Conservation (phyloP, 2,113 vertebrate species). For the Hippocampus guttulatus region DNA sequence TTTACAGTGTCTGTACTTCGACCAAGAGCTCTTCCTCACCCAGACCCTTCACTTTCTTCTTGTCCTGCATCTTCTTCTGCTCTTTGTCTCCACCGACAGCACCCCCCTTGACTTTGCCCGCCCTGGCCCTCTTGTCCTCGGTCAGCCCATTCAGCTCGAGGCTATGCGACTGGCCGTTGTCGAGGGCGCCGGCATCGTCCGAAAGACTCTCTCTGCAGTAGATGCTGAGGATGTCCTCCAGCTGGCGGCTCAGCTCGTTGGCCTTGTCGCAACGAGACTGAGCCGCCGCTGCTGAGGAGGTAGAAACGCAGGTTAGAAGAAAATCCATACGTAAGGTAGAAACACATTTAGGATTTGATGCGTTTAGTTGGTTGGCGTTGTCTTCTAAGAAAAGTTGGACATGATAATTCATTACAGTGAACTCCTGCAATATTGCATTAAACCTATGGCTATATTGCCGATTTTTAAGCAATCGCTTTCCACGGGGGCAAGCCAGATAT, state of each 20-base stretch:
- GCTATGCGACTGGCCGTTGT: constrained; percentile 80
- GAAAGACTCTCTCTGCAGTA: constrained; percentile 81
- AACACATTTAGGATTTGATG: too few species aligned
- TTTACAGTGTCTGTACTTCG: too few species aligned
- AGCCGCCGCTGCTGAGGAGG: constrained; percentile 16
- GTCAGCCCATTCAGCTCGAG: constrained; percentile 78
- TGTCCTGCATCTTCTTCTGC: constrained; percentile 85
- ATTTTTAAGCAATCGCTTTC: too few species aligned
- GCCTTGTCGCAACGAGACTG: constrained; percentile 77
- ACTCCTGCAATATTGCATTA: too few species aligned
- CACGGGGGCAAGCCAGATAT: too few species aligned
- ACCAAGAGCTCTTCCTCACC: constrained; percentile 66
- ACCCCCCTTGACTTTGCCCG: constrained; percentile 73
- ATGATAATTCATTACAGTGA: too few species aligned
- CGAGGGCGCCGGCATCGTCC: constrained; percentile 68
- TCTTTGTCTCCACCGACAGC: constrained; percentile 72
- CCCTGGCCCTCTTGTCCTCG: constrained; percentile 62
- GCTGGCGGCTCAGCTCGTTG: constrained; percentile 87
- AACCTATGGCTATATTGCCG: too few species aligned
- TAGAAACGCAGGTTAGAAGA: background rate
- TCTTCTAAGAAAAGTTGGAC: too few species aligned
- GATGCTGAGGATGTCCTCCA: constrained; percentile 93
- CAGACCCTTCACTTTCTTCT: constrained; percentile 92
- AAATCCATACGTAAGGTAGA: background rate
- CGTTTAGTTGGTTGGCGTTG: too few species aligned